These are phyloP conservation scores for Rostratula benghalensis DNA, from an alignment of 2,113 vertebrate genomes.

Conservation along the genomic window DNA sequence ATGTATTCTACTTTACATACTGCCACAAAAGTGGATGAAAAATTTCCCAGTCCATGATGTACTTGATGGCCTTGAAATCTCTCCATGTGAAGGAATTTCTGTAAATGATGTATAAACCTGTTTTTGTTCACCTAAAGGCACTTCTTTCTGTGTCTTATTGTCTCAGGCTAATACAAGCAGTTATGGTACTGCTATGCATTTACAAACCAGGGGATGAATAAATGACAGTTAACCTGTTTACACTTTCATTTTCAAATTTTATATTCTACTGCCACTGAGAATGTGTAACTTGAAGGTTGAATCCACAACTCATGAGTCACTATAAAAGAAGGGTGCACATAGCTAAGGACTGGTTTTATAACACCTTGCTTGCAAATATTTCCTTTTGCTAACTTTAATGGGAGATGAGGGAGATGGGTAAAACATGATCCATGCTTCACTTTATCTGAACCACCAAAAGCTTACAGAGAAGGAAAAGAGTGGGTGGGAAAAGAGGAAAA, in stretches of 20 bases:
- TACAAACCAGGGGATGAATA: background rate
- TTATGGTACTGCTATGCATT: background rate
- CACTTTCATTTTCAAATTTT: background rate
- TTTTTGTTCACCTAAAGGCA: background rate
- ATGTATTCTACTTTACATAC: background rate
- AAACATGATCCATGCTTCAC: background rate
- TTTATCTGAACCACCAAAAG: conserved; percentile 13
- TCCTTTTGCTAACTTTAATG: background rate
- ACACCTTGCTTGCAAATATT: conserved; percentile 43
- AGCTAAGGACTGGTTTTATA: background rate
- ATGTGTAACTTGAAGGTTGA: background rate
- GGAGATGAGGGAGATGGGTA: background rate
- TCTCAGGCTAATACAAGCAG: background rate
- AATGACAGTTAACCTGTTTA: background rate
- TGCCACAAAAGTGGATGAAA: background rate
- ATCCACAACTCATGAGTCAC: background rate
- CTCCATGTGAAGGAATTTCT: background rate
- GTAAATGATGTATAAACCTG: background rate
- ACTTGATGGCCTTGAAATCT: background rate
- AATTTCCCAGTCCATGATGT: background rate
- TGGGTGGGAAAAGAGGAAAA: conserved; percentile 26
- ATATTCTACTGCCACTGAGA: background rate
- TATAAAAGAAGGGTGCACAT: background rate
- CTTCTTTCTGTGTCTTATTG: conserved; percentile 1
- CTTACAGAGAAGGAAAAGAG: conserved; percentile 36